phyloP scores from a whole-genome alignment of 2,888 invertebrate genomes.

The Phyto melanocephala region DNA sequence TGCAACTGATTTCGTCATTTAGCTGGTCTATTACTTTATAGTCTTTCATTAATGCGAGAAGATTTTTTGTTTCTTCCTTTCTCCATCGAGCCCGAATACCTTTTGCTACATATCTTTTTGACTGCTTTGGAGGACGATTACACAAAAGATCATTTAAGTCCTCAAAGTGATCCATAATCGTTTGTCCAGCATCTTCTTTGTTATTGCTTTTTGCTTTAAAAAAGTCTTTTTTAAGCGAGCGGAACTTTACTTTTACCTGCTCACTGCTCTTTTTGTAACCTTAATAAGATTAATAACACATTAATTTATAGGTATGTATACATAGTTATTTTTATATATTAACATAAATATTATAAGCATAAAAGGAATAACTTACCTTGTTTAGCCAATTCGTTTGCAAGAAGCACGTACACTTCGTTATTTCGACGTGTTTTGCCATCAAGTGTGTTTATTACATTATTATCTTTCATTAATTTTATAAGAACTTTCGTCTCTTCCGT shows the following conservation, averaged over 20 bases:
- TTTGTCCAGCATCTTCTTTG: background rate
- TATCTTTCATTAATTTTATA: background rate
- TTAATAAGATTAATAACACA: background rate
- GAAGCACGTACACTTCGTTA: background rate
- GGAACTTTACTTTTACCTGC: background rate
- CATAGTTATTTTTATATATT: no score
- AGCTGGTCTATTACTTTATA: background rate
- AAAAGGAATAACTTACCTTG: background rate
- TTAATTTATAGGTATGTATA: no score
- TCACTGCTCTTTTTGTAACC: background rate
- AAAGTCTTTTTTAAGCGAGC: background rate
- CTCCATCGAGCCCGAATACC: background rate
- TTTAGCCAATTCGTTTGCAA: background rate
- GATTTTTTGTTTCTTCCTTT: background rate
- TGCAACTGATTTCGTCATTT: background rate
- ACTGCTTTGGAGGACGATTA: background rate
- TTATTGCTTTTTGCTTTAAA: background rate
- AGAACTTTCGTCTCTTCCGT: background rate
- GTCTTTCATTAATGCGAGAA: slow-evolving; percentile 5
- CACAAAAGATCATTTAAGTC: background rate
- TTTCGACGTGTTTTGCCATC: slow-evolving; percentile 4
- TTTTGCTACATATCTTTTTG: no score
- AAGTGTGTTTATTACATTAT: background rate
- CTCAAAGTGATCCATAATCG: background rate
- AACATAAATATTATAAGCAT: no score